Evolutionary conservation across 2,113 vertebrate species (phyloP), one percentile per base, ranked within the genome.

Genomic region (Canis aureus): DNA sequence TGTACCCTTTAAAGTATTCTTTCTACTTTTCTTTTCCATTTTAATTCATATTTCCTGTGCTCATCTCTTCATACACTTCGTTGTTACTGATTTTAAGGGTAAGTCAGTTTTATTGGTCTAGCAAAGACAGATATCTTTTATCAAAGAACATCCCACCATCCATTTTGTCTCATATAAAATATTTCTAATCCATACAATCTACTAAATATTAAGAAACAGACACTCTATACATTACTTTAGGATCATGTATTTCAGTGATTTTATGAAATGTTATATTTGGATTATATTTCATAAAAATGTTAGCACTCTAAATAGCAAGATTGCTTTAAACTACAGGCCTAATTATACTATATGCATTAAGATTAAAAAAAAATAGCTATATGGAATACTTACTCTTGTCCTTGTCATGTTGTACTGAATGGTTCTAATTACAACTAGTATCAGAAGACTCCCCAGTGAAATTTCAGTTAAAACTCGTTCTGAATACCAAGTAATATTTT

Each of bases 371-470:
- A 80, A 91, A 84, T 0, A 69, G 78, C 27, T 69, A 0, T 69
- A 0, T 3, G 0, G 0, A 94, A 57, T n/a, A 97, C 99, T 99
- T 98, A 99, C 99, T 99, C 99, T 99, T n/a, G 99, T 99, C 83
- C 99, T 98, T 11, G 99, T 99, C 99, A 99, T 99, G 99, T 99
- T 99, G 98, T 99, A 99, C 95, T 99, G 99, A 97, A 99, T 99
- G 97, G 99, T 99, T 98, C 99, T 99, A 97, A 99, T 99, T 95
- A 99, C 99, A 0, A 99, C 99, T 62, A 99, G 98, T 96, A 99
- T 99, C 96, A 99, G 99, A 94, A 99, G 99, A 97, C 99, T 99
- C 62, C 99, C 99, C 78, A 99, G 98, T 8, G 99, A 99, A 98
- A 99, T 99, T 98, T 99, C 99, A 16, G 99, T 99, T 97, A 99